Conservation (phyloP, 1,140 invertebrate genomes). For the Ooceraea biroi region DNA sequence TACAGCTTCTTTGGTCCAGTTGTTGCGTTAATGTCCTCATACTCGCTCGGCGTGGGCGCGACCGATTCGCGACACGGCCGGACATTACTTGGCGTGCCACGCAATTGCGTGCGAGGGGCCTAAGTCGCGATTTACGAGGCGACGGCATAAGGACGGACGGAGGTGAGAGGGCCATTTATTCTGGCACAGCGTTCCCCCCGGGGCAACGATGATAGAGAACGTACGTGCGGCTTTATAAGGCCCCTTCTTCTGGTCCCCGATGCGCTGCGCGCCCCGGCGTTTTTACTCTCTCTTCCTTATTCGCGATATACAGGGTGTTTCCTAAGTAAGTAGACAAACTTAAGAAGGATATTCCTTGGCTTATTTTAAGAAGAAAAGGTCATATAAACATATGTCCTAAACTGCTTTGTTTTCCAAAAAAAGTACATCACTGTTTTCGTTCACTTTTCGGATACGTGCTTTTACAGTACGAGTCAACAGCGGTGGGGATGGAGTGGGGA, state of each 20-base stretch:
- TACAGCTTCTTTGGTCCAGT: slow-evolving; percentile 74
- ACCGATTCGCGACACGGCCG: slow-evolving; percentile 69
- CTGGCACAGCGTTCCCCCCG: slow-evolving; percentile 33
- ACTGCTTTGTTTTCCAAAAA: too few relatives aligned
- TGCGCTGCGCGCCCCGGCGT: too few relatives aligned
- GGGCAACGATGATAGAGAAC: slow-evolving; percentile 24
- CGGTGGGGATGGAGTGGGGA: too few relatives aligned
- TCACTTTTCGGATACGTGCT: too few relatives aligned
- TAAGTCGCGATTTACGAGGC: slow-evolving; percentile 60
- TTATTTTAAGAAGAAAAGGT: too few relatives aligned
- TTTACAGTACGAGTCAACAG: too few relatives aligned
- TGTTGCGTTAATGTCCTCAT: slow-evolving; percentile 76
- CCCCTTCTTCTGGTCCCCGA: neutral
- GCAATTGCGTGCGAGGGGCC: slow-evolving; percentile 72
- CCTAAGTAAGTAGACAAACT: too few relatives aligned
- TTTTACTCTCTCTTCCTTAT: too few relatives aligned
- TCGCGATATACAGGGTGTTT: too few relatives aligned
- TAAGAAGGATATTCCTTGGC: too few relatives aligned
- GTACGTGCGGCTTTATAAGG: slow-evolving; percentile 3
- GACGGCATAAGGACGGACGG: slow-evolving; percentile 38
- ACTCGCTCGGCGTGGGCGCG: slow-evolving; percentile 77
- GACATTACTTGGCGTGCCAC: slow-evolving; percentile 76
- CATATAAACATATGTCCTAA: too few relatives aligned
- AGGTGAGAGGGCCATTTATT: slow-evolving; percentile 62
- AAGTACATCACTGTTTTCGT: too few relatives aligned